Evolutionary conservation across 2,797 vertebrate species (phyloP).

Genomic region (Typhlichthys eigenmanni): DNA sequence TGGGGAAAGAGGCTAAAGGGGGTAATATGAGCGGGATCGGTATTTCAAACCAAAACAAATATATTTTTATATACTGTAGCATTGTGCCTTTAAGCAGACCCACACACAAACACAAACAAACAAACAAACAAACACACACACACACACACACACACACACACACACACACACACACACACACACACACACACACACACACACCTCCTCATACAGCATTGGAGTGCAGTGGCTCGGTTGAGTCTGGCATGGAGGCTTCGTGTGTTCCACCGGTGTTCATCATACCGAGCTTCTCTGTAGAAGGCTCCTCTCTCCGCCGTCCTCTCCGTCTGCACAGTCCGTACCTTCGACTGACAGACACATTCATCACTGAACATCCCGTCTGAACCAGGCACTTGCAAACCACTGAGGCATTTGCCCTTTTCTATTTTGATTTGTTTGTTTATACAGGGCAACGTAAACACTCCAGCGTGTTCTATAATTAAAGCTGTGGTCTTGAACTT

Average conservation of each 20-base stretch:
- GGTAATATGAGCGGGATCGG: no score
- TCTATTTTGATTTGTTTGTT: no score
- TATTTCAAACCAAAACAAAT: no score
- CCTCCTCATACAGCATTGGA: constrained; percentile 60
- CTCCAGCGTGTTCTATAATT: no score
- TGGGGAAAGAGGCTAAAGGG: no score
- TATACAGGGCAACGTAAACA: no score
- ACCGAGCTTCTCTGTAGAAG: constrained; percentile 61
- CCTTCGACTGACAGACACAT: constrained; percentile 55
- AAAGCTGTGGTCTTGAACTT: no score
- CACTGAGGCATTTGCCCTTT: neutral
- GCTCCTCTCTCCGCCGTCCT: constrained; percentile 56
- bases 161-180: constrained; percentile 3
- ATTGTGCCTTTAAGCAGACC: neutral
- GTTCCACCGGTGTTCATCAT: constrained; percentile 54
- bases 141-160: constrained; percentile 1
- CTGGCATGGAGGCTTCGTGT: constrained; percentile 8
- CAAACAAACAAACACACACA: constrained; percentile 1
- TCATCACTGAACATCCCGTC: neutral
- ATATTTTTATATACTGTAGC: no score
- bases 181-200: neutral
- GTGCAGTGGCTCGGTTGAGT: constrained; percentile 40
- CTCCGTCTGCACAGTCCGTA: constrained; percentile 52
- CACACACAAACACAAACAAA: neutral
- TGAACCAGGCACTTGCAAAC: neutral